These are phyloP conservation scores for Drosophila fulvimacula DNA, from an alignment of 2,888 invertebrate species.

Conservation along the genomic window DNA sequence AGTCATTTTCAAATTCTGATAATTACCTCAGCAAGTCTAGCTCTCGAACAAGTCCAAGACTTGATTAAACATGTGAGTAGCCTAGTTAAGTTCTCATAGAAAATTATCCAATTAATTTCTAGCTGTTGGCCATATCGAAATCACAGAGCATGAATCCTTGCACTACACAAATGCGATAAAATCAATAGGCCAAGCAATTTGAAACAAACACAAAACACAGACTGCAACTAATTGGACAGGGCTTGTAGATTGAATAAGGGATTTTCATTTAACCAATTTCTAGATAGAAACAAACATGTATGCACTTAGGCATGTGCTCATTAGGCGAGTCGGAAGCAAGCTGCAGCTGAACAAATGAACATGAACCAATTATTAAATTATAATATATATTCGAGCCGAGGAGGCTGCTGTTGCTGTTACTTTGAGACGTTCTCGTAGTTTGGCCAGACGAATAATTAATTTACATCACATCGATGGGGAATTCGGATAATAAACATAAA, in stretches of 20 bases:
- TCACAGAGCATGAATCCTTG: background rate
- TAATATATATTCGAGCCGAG: background rate
- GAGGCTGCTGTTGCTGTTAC: no score
- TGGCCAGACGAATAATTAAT: background rate
- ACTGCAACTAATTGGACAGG: constrained; percentile 6
- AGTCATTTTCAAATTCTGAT: background rate
- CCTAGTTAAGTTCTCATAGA: background rate
- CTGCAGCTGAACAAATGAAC: background rate
- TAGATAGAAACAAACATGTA: background rate
- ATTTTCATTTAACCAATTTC: constrained; percentile 15
- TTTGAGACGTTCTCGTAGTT: no score
- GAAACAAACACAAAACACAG: constrained; percentile 8
- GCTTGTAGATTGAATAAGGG: constrained; percentile 1
- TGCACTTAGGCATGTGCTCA: constrained; percentile 2
- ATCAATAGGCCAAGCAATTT: constrained; percentile 16
- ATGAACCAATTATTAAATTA: constrained; percentile 4
- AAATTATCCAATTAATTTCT: constrained; percentile 17
- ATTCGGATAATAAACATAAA: background rate
- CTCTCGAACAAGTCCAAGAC: background rate
- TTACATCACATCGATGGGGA: background rate
- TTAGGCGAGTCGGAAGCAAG: background rate
- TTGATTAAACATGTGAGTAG: background rate
- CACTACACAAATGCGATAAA: constrained; percentile 6
- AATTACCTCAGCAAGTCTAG: background rate
- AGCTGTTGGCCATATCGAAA: constrained; percentile 18